Evolutionary conservation across 2,888 invertebrate species (phyloP).

Genomic region (Tiliacea citrago): DNA sequence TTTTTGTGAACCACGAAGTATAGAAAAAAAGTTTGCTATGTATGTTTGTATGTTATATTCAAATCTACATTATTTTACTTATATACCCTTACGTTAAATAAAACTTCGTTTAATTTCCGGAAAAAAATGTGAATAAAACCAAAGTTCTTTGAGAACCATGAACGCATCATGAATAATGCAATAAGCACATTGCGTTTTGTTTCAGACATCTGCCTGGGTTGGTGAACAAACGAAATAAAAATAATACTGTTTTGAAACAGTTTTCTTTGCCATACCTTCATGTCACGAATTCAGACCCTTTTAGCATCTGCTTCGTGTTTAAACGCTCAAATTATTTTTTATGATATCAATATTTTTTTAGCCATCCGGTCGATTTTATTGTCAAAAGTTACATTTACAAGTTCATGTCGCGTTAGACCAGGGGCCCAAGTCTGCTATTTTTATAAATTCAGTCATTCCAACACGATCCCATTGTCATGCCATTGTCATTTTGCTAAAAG

Average conservation of each 20-base stretch:
- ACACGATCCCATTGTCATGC: no score
- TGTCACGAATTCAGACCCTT: conserved; percentile 20
- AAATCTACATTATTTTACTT: background rate
- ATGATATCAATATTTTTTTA: conserved; percentile 21
- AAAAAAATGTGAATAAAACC: conserved; percentile 1
- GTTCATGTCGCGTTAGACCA: conserved; percentile 55
- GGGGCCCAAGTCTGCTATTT: no score
- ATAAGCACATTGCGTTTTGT: conserved; percentile 18
- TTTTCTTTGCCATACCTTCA: conserved; percentile 22
- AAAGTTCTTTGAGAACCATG: conserved; percentile 7
- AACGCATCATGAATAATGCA: conserved; percentile 41
- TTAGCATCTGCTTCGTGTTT: conserved; percentile 37
- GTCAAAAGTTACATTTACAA: conserved; percentile 54
- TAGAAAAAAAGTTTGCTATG: background rate
- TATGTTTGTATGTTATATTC: background rate
- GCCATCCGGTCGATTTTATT: conserved; percentile 37
- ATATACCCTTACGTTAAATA: conserved; percentile 20
- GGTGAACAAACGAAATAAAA: conserved; percentile 21
- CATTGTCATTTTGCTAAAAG: no score
- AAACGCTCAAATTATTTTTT: conserved; percentile 32
- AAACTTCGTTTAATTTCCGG: background rate
- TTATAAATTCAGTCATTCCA: no score
- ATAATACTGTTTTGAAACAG: conserved; percentile 21
- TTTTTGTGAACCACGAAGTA: background rate
- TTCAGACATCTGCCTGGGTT: conserved; percentile 25